These are phyloP conservation scores for Helobdella robusta DNA, from an alignment of 2,888 invertebrate genomes.

Conservation along the genomic window DNA sequence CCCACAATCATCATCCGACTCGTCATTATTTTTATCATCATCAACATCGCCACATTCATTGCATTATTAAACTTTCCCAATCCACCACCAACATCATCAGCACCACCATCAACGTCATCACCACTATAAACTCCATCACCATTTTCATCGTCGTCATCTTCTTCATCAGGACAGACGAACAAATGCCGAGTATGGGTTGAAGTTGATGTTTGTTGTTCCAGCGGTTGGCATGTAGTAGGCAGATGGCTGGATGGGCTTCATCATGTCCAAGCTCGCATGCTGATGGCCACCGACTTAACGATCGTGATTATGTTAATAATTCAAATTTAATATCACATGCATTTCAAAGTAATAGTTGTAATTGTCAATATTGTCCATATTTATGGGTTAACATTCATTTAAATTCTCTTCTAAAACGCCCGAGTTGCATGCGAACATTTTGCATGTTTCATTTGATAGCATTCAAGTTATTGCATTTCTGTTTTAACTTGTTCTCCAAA, in stretches of 20 bases:
- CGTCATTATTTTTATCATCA: background rate
- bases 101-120: slow-evolving; percentile 6
- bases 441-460: too few species aligned
- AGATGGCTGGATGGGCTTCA: too few species aligned
- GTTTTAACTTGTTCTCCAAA: too few species aligned
- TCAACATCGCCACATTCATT: background rate
- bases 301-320: too few species aligned
- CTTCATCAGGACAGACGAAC: background rate
- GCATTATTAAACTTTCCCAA: background rate
- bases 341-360: background rate
- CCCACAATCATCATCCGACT: background rate
- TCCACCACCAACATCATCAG: background rate
- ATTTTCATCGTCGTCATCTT: background rate
- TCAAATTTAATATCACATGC: background rate
- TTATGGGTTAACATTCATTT: background rate
- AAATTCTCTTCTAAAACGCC: slow-evolving; percentile 1
- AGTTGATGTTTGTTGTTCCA: background rate
- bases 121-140: background rate
- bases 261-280: too few species aligned
- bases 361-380: background rate
- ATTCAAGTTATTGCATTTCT: too few species aligned
- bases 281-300: too few species aligned
- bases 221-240: slow-evolving; percentile 9
- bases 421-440: too few species aligned
- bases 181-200: slow-evolving; percentile 14